Conservation (phyloP, 2,797 vertebrate species). For the Hybognathus amarus region DNA sequence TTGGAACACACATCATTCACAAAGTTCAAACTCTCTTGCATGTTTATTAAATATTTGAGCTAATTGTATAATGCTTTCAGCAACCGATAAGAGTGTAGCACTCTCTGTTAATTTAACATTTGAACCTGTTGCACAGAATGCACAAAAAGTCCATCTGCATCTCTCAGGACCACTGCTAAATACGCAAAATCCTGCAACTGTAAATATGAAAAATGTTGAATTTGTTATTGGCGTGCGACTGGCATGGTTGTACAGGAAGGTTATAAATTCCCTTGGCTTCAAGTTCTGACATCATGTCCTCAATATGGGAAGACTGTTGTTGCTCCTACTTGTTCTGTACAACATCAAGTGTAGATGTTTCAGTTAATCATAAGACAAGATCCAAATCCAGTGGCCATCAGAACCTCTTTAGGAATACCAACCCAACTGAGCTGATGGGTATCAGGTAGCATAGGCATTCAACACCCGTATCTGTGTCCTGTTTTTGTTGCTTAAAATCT, state of each 20-base stretch:
- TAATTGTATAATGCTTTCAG: not conserved
- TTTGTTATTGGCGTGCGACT: not conserved
- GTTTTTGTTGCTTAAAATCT: not conserved
- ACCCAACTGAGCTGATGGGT: not conserved
- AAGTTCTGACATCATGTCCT: not conserved
- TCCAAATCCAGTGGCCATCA: not conserved
- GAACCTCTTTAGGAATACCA: not conserved
- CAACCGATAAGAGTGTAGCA: not conserved
- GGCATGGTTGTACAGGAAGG: not conserved
- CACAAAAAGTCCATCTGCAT: not conserved
- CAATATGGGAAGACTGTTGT: too few relatives aligned
- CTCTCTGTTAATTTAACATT: not conserved
- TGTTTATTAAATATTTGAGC: not conserved
- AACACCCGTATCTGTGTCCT: not conserved
- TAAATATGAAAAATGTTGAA: not conserved
- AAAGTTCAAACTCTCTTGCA: not conserved
- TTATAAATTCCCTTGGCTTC: not conserved
- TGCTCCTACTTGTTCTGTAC: not conserved
- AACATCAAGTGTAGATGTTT: not conserved
- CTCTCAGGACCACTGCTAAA: not conserved
- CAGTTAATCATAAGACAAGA: not conserved
- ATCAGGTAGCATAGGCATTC: not conserved
- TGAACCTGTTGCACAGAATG: not conserved
- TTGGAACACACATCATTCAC: not conserved
- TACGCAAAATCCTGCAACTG: rapidly evolving